A percentile compares a stretch with the other conserved stretches of the same genome.
Conservation (phyloP, 30 jellyfish, hydroid and myxozoan genomes). For the Sanderia malayensis region DNA sequence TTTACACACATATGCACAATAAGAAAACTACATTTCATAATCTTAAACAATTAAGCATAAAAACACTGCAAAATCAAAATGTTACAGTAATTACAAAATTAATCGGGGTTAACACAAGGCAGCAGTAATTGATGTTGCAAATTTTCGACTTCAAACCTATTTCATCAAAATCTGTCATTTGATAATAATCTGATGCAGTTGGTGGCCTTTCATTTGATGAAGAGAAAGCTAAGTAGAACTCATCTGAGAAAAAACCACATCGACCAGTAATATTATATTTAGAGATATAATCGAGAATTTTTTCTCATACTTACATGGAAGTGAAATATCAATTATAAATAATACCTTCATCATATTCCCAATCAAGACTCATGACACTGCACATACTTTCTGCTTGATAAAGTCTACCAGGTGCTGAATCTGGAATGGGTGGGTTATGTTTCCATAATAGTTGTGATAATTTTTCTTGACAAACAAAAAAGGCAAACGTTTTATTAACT, state of each 20-base stretch:
- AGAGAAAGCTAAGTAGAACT: slow-evolving; percentile 40
- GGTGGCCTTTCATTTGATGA: slow-evolving; percentile 44
- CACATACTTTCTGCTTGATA: slow-evolving; percentile 69
- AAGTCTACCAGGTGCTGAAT: slow-evolving; percentile 74
- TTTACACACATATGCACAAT: too few relatives aligned
- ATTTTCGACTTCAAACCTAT: slow-evolving; percentile 32
- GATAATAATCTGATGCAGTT: slow-evolving; percentile 42
- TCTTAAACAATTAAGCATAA: too few relatives aligned
- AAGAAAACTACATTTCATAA: neutral
- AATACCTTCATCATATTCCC: slow-evolving; percentile 97
- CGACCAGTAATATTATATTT: neutral
- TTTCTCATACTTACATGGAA: too few relatives aligned
- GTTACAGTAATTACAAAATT: neutral
- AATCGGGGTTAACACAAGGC: slow-evolving; percentile 3
- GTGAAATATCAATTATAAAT: too few relatives aligned
- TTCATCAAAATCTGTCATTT: slow-evolving; percentile 39
- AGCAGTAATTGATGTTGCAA: neutral
- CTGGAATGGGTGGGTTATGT: slow-evolving; percentile 45
- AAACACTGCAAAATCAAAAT: too few relatives aligned
- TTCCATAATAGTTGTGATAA: slow-evolving; percentile 26
- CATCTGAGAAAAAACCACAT: slow-evolving; percentile 36
- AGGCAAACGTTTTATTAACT: neutral
- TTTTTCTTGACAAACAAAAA: slow-evolving; percentile 15
- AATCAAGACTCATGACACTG: slow-evolving; percentile 87
- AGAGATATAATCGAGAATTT: too few relatives aligned